Percentiles rank a stretch among this genome's conserved stretches.
phyloP scores from a whole-genome alignment of 2,888 invertebrate genomes.

The Agrilus mali region DNA sequence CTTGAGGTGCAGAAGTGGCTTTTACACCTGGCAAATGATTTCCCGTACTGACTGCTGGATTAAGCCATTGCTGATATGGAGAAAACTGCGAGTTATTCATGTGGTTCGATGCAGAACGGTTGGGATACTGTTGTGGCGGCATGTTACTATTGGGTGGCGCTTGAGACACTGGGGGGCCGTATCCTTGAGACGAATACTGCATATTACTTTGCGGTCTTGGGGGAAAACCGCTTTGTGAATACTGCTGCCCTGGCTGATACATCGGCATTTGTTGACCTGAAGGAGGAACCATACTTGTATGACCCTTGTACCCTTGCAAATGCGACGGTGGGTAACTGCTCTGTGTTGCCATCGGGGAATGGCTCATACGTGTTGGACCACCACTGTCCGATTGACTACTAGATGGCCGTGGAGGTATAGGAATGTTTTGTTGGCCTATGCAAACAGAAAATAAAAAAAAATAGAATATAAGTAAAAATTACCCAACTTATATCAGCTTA shows the following conservation, averaged over 20 bases:
- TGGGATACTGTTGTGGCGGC: conserved; percentile 39
- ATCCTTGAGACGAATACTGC: conserved; percentile 41
- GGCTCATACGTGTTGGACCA: conserved; percentile 53
- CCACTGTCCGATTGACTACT: conserved; percentile 56
- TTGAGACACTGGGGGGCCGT: conserved; percentile 40
- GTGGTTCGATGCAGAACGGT: conserved; percentile 43
- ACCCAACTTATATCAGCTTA: too few relatives aligned
- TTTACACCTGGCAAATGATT: conserved; percentile 22
- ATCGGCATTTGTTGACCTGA: conserved; percentile 39
- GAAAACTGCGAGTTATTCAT: conserved; percentile 37
- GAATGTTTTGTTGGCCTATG: conserved; percentile 81
- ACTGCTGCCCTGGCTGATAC: conserved; percentile 45
- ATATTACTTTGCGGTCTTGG: conserved; percentile 33
- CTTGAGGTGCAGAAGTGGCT: conserved; percentile 25
- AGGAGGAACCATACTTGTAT: conserved; percentile 37
- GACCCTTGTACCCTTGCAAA: conserved; percentile 48
- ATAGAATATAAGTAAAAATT: neutral
- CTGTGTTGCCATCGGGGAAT: conserved; percentile 52
- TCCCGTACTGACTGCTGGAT: conserved; percentile 18
- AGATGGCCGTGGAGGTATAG: conserved; percentile 91
- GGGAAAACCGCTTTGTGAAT: conserved; percentile 39
- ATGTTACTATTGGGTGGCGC: conserved; percentile 27
- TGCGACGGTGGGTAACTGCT: conserved; percentile 50
- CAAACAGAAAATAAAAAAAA: conserved; percentile 7
- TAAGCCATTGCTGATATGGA: conserved; percentile 29